Evolutionary conservation across 37 sponge, comb jelly and placozoan genomes (phyloP).

Genomic region (Beroe forskalii): DNA sequence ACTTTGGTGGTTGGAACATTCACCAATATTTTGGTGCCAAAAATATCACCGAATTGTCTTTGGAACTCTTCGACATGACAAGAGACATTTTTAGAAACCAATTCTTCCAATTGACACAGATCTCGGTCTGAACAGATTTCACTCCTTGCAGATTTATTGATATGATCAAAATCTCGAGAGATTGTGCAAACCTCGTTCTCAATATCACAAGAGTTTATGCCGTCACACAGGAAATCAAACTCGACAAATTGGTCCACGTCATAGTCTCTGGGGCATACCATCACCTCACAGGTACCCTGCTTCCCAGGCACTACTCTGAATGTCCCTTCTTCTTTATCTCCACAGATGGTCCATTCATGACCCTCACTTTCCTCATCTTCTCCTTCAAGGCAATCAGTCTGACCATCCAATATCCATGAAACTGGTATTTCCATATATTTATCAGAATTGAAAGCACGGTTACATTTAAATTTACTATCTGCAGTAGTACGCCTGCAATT

Average conservation of each 20-base stretch:
- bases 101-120: neutral
- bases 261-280: neutral
- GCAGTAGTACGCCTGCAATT: neutral
- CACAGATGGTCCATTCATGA: neutral
- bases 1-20: neutral
- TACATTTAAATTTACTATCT: neutral
- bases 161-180: neutral
- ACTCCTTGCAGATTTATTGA: neutral
- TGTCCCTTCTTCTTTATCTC: neutral
- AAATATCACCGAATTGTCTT: neutral
- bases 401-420: neutral
- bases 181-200: neutral
- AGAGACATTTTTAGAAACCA: neutral
- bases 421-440: neutral
- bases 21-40: neutral
- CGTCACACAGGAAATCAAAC: slow-evolving; percentile 2
- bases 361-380: neutral
- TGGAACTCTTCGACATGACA: neutral
- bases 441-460: neutral
- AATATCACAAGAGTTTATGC: neutral
- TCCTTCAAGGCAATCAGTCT: slow-evolving; percentile 8
- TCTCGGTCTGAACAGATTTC: neutral
- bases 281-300: neutral
- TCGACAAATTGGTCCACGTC: neutral
- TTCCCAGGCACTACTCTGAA: neutral